phyloP scores from a whole-genome alignment of 2,797 vertebrate genomes.

The Acanthurus tractus region DNA sequence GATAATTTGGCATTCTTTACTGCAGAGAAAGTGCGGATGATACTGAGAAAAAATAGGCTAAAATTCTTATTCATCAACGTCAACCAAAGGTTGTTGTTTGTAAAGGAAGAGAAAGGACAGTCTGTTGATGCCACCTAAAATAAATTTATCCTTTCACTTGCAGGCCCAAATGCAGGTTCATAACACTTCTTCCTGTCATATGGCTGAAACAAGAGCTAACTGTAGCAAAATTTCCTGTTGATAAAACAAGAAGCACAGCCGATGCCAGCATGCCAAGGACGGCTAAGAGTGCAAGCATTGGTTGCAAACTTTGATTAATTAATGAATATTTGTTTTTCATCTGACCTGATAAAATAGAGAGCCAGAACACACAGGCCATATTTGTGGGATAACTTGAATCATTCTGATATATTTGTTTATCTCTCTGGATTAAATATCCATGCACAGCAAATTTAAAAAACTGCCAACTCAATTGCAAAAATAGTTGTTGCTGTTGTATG shows the following conservation, averaged over 20 bases:
- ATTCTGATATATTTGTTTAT: neutral
- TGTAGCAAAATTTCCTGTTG: conserved; percentile 16
- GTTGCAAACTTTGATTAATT: neutral
- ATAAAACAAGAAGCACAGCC: conserved; percentile 13
- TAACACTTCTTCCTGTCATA: conserved; percentile 27
- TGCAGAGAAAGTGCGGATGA: neutral
- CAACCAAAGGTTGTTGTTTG: neutral
- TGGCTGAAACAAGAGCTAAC: conserved; percentile 12
- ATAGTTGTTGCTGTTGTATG: too few species aligned
- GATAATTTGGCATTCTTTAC: conserved; percentile 14
- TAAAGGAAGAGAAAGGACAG: conserved; percentile 7
- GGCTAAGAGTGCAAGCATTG: neutral
- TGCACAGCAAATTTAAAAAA: neutral
- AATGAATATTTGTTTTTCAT: neutral
- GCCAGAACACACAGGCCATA: neutral
- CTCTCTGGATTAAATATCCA: neutral
- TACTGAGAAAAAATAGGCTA: neutral
- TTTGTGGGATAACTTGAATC: neutral
- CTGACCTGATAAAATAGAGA: conserved; percentile 5
- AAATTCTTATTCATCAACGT: conserved; percentile 12
- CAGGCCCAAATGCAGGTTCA: conserved; percentile 7
- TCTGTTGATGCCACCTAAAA: conserved; percentile 6
- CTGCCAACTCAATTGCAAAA: too few species aligned
- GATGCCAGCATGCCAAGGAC: conserved; percentile 26
- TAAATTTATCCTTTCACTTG: conserved; percentile 9